Evolutionary conservation across 2,797 vertebrate genomes (phyloP).

Genomic region (Ptychadena robeensis): DNA sequence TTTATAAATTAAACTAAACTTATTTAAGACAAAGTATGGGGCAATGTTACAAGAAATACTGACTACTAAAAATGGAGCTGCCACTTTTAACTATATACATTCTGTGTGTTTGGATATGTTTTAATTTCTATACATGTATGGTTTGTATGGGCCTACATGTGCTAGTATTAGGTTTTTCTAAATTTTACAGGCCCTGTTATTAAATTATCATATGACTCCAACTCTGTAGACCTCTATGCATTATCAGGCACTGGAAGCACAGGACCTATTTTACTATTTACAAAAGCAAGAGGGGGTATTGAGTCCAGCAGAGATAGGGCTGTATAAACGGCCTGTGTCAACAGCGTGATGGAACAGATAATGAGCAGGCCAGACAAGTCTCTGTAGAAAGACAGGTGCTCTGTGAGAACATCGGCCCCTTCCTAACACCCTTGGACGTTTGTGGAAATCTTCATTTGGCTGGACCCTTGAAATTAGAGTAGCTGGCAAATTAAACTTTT

Average conservation of each 20-base stretch:
- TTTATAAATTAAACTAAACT: too few species aligned
- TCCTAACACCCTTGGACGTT: conserved; percentile 44
- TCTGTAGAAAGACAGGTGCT: conserved; percentile 54
- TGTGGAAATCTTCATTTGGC: conserved; percentile 26
- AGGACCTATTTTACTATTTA: conserved; percentile 35
- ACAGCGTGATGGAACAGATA: conserved; percentile 40
- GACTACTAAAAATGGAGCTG: too few species aligned
- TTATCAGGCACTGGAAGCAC: neutral
- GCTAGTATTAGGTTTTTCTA: neutral
- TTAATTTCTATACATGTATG: too few species aligned
- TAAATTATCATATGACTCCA: conserved; percentile 24
- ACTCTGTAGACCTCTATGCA: conserved; percentile 2
- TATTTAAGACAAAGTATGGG: too few species aligned
- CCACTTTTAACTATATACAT: too few species aligned
- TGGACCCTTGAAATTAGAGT: conserved; percentile 28
- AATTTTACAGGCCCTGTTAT: neutral
- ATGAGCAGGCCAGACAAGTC: conserved; percentile 53
- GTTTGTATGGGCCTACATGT: too few species aligned
- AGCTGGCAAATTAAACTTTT: conserved; percentile 1
- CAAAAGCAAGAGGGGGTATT: conserved; percentile 47
- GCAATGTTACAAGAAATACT: too few species aligned
- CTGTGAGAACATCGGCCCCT: conserved; percentile 32
- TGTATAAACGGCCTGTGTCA: conserved; percentile 57
- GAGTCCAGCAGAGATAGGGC: conserved; percentile 46
- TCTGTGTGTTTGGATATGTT: too few species aligned